Percentiles rank a stretch among this genome's conserved stretches.
Evolutionary conservation across 1,140 invertebrate species (phyloP).

Genomic region (Ctenoplectra terminalis): DNA sequence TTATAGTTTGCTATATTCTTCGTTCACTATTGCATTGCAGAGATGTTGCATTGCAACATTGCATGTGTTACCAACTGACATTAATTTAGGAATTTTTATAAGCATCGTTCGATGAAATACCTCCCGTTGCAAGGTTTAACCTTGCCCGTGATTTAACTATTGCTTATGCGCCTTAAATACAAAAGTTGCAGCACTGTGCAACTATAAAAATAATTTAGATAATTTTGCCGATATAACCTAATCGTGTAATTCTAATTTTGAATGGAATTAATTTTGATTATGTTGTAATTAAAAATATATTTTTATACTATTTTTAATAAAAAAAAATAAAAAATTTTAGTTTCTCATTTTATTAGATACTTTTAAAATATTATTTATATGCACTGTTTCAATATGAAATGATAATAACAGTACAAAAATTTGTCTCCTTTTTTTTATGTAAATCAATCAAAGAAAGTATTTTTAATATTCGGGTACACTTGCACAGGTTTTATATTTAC

Average conservation of each 20-base stretch:
- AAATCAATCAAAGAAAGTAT: background rate
- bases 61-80: constrained; percentile 49
- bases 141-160: background rate
- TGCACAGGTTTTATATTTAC: constrained; percentile 37
- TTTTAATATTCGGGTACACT: background rate
- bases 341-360: background rate
- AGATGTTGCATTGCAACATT: constrained; percentile 63
- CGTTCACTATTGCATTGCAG: constrained; percentile 53
- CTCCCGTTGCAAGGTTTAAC: too few species aligned
- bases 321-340: background rate
- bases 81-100: background rate
- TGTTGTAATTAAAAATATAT: background rate
- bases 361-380: constrained; percentile 19
- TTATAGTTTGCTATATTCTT: constrained; percentile 37
- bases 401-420: constrained; percentile 8
- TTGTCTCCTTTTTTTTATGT: background rate
- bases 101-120: background rate
- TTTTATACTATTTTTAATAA: background rate
- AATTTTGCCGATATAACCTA: too few species aligned
- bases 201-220: background rate
- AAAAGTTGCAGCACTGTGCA: background rate
- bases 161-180: background rate
- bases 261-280: background rate
- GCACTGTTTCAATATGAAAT: constrained; percentile 18
- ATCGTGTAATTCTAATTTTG: too few species aligned